phyloP scores from a whole-genome alignment of 2,797 vertebrate genomes.

The Sardinella longiceps region DNA sequence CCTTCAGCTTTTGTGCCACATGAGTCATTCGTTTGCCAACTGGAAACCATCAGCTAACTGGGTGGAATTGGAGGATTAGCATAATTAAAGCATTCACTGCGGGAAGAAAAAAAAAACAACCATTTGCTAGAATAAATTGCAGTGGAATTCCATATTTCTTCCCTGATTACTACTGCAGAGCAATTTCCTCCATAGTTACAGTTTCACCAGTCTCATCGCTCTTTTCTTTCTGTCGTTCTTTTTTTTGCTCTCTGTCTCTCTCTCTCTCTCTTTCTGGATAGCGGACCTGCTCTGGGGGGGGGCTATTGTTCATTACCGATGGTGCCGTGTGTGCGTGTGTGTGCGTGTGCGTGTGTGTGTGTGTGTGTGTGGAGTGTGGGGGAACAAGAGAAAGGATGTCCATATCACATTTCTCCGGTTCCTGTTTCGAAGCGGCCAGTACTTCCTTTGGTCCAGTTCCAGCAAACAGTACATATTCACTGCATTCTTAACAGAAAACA shows the following conservation, averaged over 20 bases:
- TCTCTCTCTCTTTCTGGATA: background rate
- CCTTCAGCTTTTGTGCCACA: constrained; percentile 46
- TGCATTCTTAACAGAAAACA: constrained; percentile 64
- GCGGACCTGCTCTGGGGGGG: constrained; percentile 60
- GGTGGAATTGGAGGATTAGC: constrained; percentile 60
- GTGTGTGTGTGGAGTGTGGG: constrained; percentile 29
- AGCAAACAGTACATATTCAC: constrained; percentile 59
- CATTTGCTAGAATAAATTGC: constrained; percentile 68
- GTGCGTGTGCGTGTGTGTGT: background rate
- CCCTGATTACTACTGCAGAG: constrained; percentile 61
- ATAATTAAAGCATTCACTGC: constrained; percentile 59
- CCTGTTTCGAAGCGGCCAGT: constrained; percentile 59
- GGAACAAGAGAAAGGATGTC: constrained; percentile 71
- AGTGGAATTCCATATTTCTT: constrained; percentile 67
- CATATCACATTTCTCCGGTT: constrained; percentile 73
- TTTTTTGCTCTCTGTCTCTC: background rate
- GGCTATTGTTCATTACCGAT: constrained; percentile 68
- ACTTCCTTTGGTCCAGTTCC: constrained; percentile 66
- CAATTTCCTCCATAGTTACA: constrained; percentile 72
- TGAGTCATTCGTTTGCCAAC: constrained; percentile 51
- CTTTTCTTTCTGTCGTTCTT: constrained; percentile 29
- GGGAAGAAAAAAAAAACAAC: constrained; percentile 51
- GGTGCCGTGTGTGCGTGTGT: constrained; percentile 54
- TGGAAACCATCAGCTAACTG: constrained; percentile 60
- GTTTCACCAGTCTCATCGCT: constrained; percentile 72